These are phyloP conservation scores for Lucilia cuprina DNA, from an alignment of 1,140 invertebrate genomes.

Conservation along the genomic window DNA sequence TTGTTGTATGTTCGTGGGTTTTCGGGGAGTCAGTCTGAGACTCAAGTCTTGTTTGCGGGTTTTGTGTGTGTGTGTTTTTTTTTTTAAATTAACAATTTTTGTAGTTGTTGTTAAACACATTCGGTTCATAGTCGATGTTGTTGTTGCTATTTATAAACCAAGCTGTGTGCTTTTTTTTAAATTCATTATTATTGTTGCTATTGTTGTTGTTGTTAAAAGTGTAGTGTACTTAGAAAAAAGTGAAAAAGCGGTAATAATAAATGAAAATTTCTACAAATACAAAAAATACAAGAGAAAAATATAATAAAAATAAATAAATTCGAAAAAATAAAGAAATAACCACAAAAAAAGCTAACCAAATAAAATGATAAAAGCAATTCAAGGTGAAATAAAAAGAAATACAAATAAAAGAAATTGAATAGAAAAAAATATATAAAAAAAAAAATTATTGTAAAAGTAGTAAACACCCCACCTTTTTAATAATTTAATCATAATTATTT, in stretches of 20 bases:
- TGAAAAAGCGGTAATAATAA: not conserved
- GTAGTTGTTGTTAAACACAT: not conserved
- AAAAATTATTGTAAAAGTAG: too few relatives aligned
- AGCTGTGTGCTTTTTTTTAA: not conserved
- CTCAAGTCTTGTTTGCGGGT: not conserved
- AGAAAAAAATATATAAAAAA: too few relatives aligned
- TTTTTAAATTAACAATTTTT: not conserved
- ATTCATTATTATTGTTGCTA: not conserved
- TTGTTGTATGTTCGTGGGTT: not conserved
- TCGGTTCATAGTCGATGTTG: not conserved
- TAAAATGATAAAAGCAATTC: not conserved
- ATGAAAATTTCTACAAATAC: not conserved
- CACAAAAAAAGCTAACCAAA: not conserved
- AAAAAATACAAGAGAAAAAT: not conserved
- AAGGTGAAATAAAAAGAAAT: not conserved
- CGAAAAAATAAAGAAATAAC: too few relatives aligned
- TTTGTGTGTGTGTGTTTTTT: too few relatives aligned
- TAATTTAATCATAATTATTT: too few relatives aligned
- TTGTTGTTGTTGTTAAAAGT: slow-evolving; percentile 3
- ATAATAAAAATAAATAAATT: not conserved
- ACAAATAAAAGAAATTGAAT: not conserved
- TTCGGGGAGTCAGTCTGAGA: not conserved
- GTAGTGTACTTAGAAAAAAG: not conserved
- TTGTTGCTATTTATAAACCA: not conserved
- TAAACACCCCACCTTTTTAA: too few relatives aligned